Conservation (phyloP, 2,797 vertebrate genomes). For the Pipistrellus pygmaeus region DNA sequence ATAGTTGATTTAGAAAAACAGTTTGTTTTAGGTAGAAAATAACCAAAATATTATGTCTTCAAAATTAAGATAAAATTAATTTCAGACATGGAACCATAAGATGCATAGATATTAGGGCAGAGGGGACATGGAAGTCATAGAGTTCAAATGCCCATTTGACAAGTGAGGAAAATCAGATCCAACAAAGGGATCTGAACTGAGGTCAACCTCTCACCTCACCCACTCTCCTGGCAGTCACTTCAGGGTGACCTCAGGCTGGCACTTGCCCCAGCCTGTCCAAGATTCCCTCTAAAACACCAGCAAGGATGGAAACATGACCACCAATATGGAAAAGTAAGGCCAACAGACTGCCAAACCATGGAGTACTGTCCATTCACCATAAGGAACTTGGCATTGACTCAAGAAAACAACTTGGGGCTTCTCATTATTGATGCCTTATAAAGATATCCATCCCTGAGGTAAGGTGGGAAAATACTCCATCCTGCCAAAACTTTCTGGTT, state of each 20-base stretch:
- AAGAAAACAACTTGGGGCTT: not conserved
- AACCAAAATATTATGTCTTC: not conserved
- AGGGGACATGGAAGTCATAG: not conserved
- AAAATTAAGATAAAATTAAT: constrained; percentile 46
- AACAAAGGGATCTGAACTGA: not conserved
- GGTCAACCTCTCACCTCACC: not conserved
- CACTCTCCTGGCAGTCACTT: not conserved
- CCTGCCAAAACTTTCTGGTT: not conserved
- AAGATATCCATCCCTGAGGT: not conserved
- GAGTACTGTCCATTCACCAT: not conserved
- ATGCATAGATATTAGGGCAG: not conserved
- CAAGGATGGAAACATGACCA: not conserved
- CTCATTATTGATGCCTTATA: not conserved
- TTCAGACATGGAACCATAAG: not conserved
- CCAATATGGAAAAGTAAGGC: not conserved
- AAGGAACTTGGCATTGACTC: not conserved
- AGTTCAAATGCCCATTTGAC: not conserved
- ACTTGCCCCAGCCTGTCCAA: not conserved
- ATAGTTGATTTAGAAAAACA: not conserved
- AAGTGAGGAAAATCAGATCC: not conserved
- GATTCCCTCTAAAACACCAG: not conserved
- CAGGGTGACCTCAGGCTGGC: not conserved
- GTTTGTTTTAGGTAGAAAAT: not conserved
- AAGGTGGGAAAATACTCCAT: not conserved
- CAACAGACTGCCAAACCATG: not conserved